Evolutionary conservation across 2,888 invertebrate species (phyloP).

Genomic region (Crematogaster levior): DNA sequence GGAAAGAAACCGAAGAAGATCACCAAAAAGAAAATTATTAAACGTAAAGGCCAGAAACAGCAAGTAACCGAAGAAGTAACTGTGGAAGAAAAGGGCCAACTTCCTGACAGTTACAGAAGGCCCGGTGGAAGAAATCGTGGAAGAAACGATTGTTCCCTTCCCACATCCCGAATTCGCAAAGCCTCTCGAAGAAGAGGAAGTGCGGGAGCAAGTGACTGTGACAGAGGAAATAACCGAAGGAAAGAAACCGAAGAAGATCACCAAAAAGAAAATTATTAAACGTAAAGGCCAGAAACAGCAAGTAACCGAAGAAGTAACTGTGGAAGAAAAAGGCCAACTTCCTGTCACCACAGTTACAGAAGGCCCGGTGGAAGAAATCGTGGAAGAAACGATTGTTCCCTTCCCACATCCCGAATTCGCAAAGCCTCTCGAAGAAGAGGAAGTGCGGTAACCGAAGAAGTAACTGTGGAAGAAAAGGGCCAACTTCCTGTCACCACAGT

Average conservation of each 20-base stretch:
- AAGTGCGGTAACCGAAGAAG: constrained; percentile 75
- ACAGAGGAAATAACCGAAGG: constrained; percentile 72
- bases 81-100: constrained; percentile 73
- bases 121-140: constrained; percentile 68
- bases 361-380: constrained; percentile 57
- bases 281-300: constrained; percentile 77
- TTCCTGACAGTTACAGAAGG: constrained; percentile 62
- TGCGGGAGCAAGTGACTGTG: constrained; percentile 74
- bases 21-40: constrained; percentile 60
- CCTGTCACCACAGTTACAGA: constrained; percentile 44
- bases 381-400: constrained; percentile 55
- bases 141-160: constrained; percentile 59
- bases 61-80: constrained; percentile 77
- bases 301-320: constrained; percentile 70
- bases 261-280: constrained; percentile 52
- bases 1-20: constrained; percentile 80
- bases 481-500: no score
- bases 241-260: constrained; percentile 81
- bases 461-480: no score
- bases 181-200: constrained; percentile 70
- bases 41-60: constrained; percentile 74
- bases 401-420: constrained; percentile 64
- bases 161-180: constrained; percentile 62
- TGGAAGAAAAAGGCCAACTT: no score
- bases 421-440: constrained; percentile 63